Evolutionary conservation across 2,888 invertebrate genomes (phyloP).

Genomic region (Dorcus parallelipipedus): DNA sequence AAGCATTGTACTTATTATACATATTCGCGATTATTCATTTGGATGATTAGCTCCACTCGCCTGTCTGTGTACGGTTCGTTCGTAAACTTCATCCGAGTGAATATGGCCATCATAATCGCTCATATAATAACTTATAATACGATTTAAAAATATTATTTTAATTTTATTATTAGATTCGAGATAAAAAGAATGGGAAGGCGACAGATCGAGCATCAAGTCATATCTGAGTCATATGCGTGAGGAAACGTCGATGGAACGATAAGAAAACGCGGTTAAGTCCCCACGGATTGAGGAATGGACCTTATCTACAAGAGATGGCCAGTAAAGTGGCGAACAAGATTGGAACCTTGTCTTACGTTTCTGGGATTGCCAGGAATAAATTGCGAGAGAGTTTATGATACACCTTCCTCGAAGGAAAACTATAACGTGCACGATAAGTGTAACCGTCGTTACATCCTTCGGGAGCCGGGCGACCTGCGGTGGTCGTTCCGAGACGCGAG

Average conservation of each 20-base stretch:
- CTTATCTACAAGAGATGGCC: conserved; percentile 27
- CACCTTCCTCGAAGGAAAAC: conserved; percentile 44
- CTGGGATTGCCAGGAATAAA: conserved; percentile 35
- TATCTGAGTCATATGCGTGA: conserved; percentile 33
- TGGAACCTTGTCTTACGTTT: conserved; percentile 15
- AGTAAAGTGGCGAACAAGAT: conserved; percentile 22
- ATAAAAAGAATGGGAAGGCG: background rate
- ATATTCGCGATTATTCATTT: no score
- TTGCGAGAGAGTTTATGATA: conserved; percentile 46
- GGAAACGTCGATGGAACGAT: conserved; percentile 34
- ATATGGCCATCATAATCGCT: conserved; percentile 16
- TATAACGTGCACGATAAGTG: conserved; percentile 48
- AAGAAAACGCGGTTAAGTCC: conserved; percentile 21
- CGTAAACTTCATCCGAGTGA: background rate
- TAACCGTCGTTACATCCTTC: conserved; percentile 45
- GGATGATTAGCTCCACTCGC: no score
- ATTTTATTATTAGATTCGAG: no score
- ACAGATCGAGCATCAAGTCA: conserved; percentile 24
- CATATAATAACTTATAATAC: background rate
- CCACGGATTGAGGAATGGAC: conserved; percentile 17
- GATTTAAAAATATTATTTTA: no score
- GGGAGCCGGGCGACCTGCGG: conserved; percentile 42
- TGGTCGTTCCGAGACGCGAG: conserved; percentile 40
- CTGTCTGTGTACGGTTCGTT: no score
- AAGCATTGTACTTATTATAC: no score